Conservation (phyloP, 2,797 vertebrate species). For the Neomorphus geoffroyi region DNA sequence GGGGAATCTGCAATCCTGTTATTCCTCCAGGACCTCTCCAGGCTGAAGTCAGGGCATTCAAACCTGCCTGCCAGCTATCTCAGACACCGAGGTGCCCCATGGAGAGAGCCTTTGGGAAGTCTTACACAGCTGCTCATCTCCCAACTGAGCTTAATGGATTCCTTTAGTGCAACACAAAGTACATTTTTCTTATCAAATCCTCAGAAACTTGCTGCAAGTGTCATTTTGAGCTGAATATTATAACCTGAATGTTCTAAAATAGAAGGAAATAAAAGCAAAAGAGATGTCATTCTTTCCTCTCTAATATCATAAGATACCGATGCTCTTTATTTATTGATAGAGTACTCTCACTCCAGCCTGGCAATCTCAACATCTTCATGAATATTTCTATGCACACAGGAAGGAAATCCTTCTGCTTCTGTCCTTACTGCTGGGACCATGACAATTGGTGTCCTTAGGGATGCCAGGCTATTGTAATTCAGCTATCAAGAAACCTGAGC, state of each 20-base stretch:
- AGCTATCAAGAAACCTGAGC: neutral
- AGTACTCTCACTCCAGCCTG: neutral
- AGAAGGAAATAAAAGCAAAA: slow-evolving; percentile 44
- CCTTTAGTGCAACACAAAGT: neutral
- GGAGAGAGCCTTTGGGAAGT: neutral
- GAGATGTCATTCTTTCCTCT: neutral
- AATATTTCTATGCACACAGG: slow-evolving; percentile 40
- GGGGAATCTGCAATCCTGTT: neutral
- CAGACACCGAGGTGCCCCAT: neutral
- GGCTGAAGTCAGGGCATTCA: neutral
- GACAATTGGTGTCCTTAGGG: neutral
- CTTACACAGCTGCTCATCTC: neutral
- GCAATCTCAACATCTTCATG: slow-evolving; percentile 22
- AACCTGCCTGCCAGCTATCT: neutral
- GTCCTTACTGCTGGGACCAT: neutral
- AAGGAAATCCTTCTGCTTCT: neutral
- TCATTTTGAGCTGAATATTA: slow-evolving; percentile 24
- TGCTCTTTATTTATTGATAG: slow-evolving; percentile 62
- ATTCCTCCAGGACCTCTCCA: neutral
- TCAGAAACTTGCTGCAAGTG: neutral
- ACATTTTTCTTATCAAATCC: neutral
- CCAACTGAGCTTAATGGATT: neutral
- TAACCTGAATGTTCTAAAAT: slow-evolving; percentile 7
- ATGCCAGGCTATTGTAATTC: neutral
- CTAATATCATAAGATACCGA: neutral